Base-by-base conservation (phyloP, 1,140 invertebrate species). In the Drosophila kanapiae region DNA sequence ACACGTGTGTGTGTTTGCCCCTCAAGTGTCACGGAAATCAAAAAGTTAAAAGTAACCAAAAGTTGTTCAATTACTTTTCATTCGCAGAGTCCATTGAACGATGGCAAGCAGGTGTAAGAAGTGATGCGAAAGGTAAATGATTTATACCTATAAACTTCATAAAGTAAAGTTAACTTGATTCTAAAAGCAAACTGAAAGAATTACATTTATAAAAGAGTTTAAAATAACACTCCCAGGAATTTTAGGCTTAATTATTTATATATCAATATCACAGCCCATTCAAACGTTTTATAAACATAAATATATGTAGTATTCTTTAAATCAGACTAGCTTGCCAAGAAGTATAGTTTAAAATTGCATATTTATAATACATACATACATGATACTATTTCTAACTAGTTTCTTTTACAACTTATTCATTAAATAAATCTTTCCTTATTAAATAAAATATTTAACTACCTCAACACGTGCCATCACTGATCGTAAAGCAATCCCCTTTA, bases 11-110 rank as follows among this genome's bases (percentile, higher is more conserved):
- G 33, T 38, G 53, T 38, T 16, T 54, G 53, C 53, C 37, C 45
- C 65, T 72, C 68, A 81, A 81, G 78, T 81, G 75, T 69, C 62
- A 81, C 82, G 82, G 82, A 85, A 86, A 86, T 86, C 75, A 60
- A 69, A 78, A 78, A 59, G 53, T 72, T 51, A 56, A 75, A 78
- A 78, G 62, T 75, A 70, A 43, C 75, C 53, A 83, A 78, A 75
- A 82, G 70, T 75, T 72, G 70, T 74, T 74, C 70, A 72, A 74
- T 74, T 74, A 51, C 70, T 74, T 60, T 49, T 59, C 68, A 43
- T 23, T n/a, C 35, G 53, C 56, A 31, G 42, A 56, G 67, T 72
- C 67, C 53, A 72, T 43, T 27, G 67, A 38, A 13, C 37, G 51
- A 14, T 43, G 18, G 16, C 37, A 23, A 72, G 37, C 69, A 49